Percentiles rank a stretch among this genome's conserved stretches.
phyloP scores from a whole-genome alignment of 2,113 vertebrate species.

The Columbina picui region DNA sequence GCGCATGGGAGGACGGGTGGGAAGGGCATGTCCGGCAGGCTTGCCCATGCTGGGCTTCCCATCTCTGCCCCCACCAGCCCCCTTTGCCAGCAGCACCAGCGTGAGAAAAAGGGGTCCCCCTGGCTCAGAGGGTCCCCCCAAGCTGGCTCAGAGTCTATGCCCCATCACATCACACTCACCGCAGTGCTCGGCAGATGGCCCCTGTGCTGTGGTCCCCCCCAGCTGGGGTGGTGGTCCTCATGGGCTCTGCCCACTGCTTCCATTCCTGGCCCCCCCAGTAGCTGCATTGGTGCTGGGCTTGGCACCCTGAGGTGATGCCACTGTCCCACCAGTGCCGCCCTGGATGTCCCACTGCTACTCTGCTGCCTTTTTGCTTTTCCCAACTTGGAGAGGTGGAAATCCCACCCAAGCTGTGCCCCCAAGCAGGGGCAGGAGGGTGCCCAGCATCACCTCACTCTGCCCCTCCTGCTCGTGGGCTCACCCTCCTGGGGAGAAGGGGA shows the following conservation, averaged over 20 bases:
- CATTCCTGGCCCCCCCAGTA: not conserved
- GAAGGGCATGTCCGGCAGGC: not conserved
- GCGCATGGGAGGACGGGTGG: fast-evolving
- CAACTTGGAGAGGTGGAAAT: not conserved
- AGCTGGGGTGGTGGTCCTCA: not conserved
- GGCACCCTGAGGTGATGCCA: fast-evolving
- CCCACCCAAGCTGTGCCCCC: fast-evolving
- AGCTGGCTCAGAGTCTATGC: too few relatives aligned
- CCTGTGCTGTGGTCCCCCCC: fast-evolving
- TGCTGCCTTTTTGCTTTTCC: not conserved
- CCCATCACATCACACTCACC: fast-evolving
- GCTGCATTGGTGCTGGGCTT: not conserved
- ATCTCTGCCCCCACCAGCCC: not conserved
- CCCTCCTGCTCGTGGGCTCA: fast-evolving
- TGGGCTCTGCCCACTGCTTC: not conserved
- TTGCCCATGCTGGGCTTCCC: fast-evolving
- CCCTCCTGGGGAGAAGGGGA: fast-evolving
- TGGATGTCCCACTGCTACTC: not conserved
- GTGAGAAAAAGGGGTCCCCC: not conserved
- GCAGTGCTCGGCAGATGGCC: not conserved
- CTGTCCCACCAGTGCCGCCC: fast-evolving
- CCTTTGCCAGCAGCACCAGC: not conserved
- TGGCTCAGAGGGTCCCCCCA: not conserved
- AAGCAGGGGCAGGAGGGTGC: too few relatives aligned
- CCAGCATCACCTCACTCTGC: fast-evolving